phyloP scores from a whole-genome alignment of 2,797 vertebrate genomes.

The Orestias chungarensis region DNA sequence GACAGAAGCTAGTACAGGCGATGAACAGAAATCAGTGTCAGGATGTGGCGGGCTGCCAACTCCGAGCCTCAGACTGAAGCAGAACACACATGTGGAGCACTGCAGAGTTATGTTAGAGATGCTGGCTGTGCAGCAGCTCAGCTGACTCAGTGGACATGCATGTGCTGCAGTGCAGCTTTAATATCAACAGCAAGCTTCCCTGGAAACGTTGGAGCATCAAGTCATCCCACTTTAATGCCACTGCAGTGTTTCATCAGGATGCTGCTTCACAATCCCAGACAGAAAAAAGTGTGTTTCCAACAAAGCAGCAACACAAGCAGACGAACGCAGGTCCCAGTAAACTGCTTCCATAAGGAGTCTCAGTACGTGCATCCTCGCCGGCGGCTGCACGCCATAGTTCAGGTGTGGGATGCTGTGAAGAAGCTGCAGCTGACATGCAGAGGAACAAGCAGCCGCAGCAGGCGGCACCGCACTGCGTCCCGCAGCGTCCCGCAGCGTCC shows the following conservation, averaged over 20 bases:
- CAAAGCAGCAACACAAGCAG: not conserved
- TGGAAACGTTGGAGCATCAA: conserved; percentile 1
- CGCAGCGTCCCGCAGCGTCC: conserved; percentile 21
- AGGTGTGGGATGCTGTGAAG: conserved; percentile 32
- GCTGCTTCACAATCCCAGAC: not conserved
- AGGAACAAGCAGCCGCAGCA: conserved; percentile 40
- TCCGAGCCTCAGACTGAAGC: not conserved
- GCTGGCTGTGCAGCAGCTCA: not conserved
- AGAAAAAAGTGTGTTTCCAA: not conserved
- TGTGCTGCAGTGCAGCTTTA: conserved; percentile 1
- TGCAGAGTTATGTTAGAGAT: not conserved
- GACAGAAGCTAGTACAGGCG: not conserved
- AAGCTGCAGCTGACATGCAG: conserved; percentile 17
- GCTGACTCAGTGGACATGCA: not conserved
- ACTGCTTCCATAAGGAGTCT: conserved; percentile 4
- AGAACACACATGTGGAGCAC: not conserved
- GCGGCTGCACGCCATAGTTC: conserved; percentile 20
- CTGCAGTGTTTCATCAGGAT: conserved; percentile 11
- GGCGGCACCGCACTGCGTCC: conserved; percentile 70
- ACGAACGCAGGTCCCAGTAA: not conserved
- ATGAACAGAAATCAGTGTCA: too few relatives aligned
- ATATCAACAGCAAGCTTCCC: not conserved
- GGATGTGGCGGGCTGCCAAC: not conserved
- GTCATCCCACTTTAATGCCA: not conserved
- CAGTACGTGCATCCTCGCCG: not conserved